Evolutionary conservation across 2,888 invertebrate genomes (phyloP).

Genomic region (Polylopha cassiicola): DNA sequence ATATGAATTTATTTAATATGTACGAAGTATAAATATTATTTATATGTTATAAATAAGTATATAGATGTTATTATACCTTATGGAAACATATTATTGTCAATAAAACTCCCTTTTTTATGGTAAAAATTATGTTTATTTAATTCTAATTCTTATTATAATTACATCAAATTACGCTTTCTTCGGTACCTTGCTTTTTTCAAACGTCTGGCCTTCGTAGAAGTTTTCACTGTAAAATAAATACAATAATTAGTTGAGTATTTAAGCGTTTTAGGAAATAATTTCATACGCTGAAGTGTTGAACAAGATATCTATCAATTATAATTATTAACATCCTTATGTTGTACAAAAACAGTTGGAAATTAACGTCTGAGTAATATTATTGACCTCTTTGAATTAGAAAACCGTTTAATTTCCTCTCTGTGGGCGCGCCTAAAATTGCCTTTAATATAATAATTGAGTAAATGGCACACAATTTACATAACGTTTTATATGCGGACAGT

Average conservation of each 20-base stretch:
- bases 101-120: slow-evolving; percentile 1
- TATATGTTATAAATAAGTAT: no score
- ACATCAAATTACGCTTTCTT: slow-evolving; percentile 66
- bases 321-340: not conserved
- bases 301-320: not conserved
- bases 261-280: slow-evolving; percentile 2
- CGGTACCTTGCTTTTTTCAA: slow-evolving; percentile 62
- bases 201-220: slow-evolving; percentile 78
- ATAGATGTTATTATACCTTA: no score
- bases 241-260: slow-evolving; percentile 6
- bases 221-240: slow-evolving; percentile 79
- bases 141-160: slow-evolving; percentile 25
- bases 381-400: no score
- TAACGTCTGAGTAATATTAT: no score
- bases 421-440: no score
- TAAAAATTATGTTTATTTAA: slow-evolving; percentile 21
- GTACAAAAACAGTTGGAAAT: not conserved
- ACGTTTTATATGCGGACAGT: no score
- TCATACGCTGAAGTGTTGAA: not conserved
- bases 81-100: no score
- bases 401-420: no score
- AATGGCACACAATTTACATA: no score
- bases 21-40: no score
- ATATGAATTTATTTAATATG: no score
- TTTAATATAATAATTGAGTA: no score